A percentile compares a stretch with the other conserved stretches of the same genome.
These are phyloP conservation scores for Rhodophaea formosa DNA, from an alignment of 2,888 invertebrate species.

Conservation along the genomic window DNA sequence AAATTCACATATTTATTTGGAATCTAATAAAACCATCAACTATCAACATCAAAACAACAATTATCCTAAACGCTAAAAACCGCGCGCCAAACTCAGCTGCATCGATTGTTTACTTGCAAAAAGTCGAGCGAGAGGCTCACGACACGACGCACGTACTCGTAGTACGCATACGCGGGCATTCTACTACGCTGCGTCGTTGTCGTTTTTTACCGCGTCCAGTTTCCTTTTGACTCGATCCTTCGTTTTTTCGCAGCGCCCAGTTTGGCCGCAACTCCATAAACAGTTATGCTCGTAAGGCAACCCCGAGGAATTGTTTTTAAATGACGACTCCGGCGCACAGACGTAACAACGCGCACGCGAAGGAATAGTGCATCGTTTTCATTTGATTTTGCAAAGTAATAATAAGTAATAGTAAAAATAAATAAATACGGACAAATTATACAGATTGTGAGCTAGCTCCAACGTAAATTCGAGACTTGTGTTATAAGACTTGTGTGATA, in stretches of 20 bases:
- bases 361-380: slow-evolving; percentile 31
- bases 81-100: slow-evolving; percentile 44
- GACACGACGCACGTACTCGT: slow-evolving; percentile 26
- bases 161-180: slow-evolving; percentile 56
- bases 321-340: slow-evolving; percentile 54
- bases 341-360: slow-evolving; percentile 35
- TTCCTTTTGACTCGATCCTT: slow-evolving; percentile 64
- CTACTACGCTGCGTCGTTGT: slow-evolving; percentile 60
- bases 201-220: slow-evolving; percentile 65
- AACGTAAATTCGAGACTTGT: no score
- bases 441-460: no score
- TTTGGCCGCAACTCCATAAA: slow-evolving; percentile 76
- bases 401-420: no score
- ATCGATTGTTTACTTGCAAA: slow-evolving; percentile 44
- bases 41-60: slow-evolving; percentile 5
- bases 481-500: no score
- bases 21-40: no score
- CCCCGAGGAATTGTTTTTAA: slow-evolving; percentile 77
- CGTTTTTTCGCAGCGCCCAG: slow-evolving; percentile 71
- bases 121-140: neutral
- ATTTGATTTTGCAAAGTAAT: neutral
- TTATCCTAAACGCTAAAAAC: slow-evolving; percentile 27
- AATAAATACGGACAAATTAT: no score
- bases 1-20: no score
- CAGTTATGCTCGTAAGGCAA: slow-evolving; percentile 74